These are phyloP conservation scores for Brachirus orientalis DNA, from an alignment of 2,113 vertebrate genomes.

Conservation along the genomic window DNA sequence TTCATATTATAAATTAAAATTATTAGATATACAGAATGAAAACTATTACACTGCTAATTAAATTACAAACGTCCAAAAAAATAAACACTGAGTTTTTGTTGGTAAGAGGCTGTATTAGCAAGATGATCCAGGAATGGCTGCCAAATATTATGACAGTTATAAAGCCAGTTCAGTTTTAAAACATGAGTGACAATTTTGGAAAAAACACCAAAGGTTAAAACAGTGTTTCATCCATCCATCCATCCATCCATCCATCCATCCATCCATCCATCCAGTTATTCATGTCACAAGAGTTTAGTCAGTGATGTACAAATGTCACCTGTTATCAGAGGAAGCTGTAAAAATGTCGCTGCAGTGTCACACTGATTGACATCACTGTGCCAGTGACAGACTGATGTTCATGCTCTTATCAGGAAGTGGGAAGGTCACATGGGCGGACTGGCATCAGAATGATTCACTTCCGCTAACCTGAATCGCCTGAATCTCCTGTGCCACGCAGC, in stretches of 20 bases:
- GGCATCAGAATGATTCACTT: slow-evolving; percentile 8
- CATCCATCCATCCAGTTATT: slow-evolving; percentile 6
- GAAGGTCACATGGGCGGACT: slow-evolving; percentile 34
- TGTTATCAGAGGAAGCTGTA: slow-evolving; percentile 31
- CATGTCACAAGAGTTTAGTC: slow-evolving; percentile 1
- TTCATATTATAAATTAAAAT: too few relatives aligned
- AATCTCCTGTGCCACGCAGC: too few relatives aligned
- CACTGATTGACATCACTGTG: slow-evolving; percentile 25
- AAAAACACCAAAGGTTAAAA: slow-evolving; percentile 16
- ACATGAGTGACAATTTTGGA: too few relatives aligned
- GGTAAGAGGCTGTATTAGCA: too few relatives aligned
- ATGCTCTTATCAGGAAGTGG: slow-evolving; percentile 34
- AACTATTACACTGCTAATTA: too few relatives aligned
- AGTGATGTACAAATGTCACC: slow-evolving; percentile 54
- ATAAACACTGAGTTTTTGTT: too few relatives aligned
- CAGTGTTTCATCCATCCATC: not conserved
- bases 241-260: slow-evolving; percentile 14
- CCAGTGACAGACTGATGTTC: slow-evolving; percentile 6
- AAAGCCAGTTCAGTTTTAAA: too few relatives aligned
- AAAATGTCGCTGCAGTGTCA: slow-evolving; percentile 41
- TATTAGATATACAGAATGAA: too few relatives aligned
- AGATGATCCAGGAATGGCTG: too few relatives aligned
- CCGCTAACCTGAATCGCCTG: not conserved
- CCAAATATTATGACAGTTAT: too few relatives aligned
- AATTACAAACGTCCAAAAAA: too few relatives aligned